Evolutionary conservation across 2,797 vertebrate species (phyloP).

Genomic region (Emys orbicularis): DNA sequence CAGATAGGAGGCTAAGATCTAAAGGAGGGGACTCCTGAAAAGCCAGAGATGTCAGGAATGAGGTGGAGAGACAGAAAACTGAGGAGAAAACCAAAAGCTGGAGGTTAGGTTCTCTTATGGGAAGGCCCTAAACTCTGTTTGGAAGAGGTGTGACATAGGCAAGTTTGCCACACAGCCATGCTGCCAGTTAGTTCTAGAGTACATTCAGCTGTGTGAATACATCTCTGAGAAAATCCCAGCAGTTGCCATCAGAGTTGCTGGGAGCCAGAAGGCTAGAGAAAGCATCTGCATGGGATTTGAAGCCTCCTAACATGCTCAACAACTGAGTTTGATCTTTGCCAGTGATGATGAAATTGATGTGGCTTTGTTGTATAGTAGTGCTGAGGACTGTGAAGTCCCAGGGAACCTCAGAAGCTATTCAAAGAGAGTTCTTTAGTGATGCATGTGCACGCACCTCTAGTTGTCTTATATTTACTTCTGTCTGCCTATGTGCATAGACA

Average conservation of each 20-base stretch:
- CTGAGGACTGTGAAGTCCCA: conserved; percentile 20
- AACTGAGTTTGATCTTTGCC: conserved; percentile 13
- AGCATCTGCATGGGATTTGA: background rate
- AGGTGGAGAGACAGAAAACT: background rate
- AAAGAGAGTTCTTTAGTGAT: conserved; percentile 8
- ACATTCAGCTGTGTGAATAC: background rate
- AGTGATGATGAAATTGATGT: conserved; percentile 21
- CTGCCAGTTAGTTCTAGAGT: background rate
- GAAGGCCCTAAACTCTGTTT: fast-evolving
- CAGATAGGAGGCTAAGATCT: background rate
- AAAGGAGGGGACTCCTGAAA: background rate
- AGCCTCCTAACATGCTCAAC: background rate
- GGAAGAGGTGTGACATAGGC: fast-evolving
- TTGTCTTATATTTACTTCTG: background rate
- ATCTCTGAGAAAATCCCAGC: background rate
- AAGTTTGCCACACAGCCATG: background rate
- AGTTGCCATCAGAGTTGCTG: background rate
- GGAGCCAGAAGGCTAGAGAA: background rate
- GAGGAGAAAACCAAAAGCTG: background rate
- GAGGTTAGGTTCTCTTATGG: background rate
- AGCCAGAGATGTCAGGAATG: background rate
- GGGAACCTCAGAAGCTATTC: background rate
- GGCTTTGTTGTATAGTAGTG: background rate
- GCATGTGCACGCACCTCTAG: background rate
- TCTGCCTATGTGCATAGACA: background rate